phyloP scores from a whole-genome alignment of 2,797 vertebrate species.

The Melanogrammus aeglefinus region DNA sequence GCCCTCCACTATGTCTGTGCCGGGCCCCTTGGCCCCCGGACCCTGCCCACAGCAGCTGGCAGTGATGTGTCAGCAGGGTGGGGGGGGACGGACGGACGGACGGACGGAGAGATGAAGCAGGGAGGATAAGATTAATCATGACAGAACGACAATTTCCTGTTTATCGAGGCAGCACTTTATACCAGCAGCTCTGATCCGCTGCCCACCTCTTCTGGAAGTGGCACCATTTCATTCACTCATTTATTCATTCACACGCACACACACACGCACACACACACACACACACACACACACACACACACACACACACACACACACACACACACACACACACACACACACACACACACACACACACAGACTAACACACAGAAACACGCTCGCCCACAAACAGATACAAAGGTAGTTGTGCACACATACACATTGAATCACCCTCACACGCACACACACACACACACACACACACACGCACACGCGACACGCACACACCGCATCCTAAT shows the following conservation, averaged over 20 bases:
- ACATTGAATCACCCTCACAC: not conserved
- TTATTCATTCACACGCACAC: conserved; percentile 40
- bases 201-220: conserved; percentile 46
- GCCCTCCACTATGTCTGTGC: conserved; percentile 55
- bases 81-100: too few species aligned
- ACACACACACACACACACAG: conserved; percentile 38
- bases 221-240: conserved; percentile 42
- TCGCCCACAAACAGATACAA: not conserved
- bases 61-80: conserved; percentile 39
- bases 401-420: not conserved
- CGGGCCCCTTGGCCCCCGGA: not conserved
- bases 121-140: conserved; percentile 57
- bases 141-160: conserved; percentile 71
- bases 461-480: not conserved
- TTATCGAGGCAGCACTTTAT: conserved; percentile 66
- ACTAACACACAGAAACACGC: not conserved
- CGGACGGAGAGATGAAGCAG: not conserved
- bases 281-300: conserved; percentile 29
- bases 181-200: conserved; percentile 60
- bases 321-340: conserved; percentile 37
- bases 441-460: not conserved
- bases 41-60: conserved; percentile 63
- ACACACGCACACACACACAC: conserved; percentile 31
- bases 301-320: conserved; percentile 14
- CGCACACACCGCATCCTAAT: not conserved